phyloP scores from a whole-genome alignment of 1,140 invertebrate species.

The Drosophila subobscura region DNA sequence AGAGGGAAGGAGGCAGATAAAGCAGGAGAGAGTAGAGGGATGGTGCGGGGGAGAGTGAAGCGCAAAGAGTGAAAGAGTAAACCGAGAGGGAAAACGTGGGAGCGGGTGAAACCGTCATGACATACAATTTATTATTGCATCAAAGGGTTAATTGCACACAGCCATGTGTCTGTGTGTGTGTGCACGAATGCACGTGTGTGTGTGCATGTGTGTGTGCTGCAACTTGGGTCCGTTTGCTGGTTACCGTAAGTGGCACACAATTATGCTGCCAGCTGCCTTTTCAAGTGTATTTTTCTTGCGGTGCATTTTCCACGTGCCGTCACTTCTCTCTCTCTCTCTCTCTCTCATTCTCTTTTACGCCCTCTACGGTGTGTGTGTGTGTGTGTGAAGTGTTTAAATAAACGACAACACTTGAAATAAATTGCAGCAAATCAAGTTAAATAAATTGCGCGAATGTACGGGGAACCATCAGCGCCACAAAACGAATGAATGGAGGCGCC shows the following conservation, averaged over 20 bases:
- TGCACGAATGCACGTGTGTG: conserved; percentile 4
- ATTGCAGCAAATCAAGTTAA: conserved; percentile 81
- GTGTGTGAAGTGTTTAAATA: conserved; percentile 72
- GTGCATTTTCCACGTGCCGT: conserved; percentile 56
- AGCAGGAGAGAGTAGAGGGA: neutral
- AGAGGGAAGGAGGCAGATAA: neutral
- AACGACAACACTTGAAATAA: conserved; percentile 80
- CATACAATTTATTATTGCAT: conserved; percentile 48
- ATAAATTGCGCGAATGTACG: conserved; percentile 75
- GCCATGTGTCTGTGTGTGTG: neutral
- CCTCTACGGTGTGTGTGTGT: no score
- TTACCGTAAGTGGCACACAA: conserved; percentile 44
- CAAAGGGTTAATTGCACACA: conserved; percentile 60
- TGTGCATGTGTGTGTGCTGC: neutral
- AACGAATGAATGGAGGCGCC: conserved; percentile 35
- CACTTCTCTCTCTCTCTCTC: conserved; percentile 6
- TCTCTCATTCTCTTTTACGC: no score
- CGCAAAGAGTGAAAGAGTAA: no score
- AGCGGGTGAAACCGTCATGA: conserved; percentile 3
- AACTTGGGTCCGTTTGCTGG: no score
- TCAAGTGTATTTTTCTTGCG: conserved; percentile 63
- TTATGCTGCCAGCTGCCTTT: conserved; percentile 42
- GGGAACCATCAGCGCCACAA: conserved; percentile 43
- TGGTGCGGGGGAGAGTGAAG: neutral
- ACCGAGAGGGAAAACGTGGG: neutral